These are phyloP conservation scores for Otocyon megalotis DNA, from an alignment of 2,113 vertebrate genomes.

Conservation along the genomic window DNA sequence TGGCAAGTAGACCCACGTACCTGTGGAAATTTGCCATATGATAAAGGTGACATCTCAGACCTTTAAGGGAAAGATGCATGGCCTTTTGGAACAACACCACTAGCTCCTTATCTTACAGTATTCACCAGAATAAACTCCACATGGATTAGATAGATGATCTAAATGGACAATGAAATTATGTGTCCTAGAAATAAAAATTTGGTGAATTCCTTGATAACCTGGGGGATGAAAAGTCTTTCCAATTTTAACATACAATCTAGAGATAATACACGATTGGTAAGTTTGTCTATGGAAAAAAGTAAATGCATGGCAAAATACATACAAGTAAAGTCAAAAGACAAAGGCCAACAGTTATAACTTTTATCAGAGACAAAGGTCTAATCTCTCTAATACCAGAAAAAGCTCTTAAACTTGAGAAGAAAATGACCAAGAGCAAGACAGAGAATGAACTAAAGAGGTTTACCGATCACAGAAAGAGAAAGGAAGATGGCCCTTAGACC, in stretches of 20 bases:
- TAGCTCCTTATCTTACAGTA: neutral
- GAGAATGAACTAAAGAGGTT: neutral
- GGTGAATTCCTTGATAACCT: neutral
- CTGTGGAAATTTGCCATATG: neutral
- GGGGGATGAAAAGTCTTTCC: conserved; percentile 1
- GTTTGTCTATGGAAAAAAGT: neutral
- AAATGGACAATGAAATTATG: neutral
- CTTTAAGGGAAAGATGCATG: neutral
- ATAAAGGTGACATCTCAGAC: neutral
- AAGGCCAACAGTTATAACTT: conserved; percentile 11
- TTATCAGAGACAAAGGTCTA: conserved; percentile 1
- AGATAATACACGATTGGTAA: neutral
- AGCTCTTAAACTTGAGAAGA: neutral
- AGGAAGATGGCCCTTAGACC: neutral
- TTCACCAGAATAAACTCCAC: conserved; percentile 10
- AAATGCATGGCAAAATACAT: neutral
- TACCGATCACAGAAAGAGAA: neutral
- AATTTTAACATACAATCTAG: neutral
- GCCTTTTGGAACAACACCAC: conserved; percentile 19
- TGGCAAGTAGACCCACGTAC: neutral
- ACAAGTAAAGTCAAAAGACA: conserved; percentile 30
- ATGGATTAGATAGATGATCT: neutral
- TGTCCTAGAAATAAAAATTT: neutral
- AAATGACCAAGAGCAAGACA: neutral
- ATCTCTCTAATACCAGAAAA: conserved; percentile 28